Percentiles rank a stretch among this genome's conserved stretches.
These are phyloP conservation scores for Drosophila funebris DNA, from an alignment of 1,140 invertebrate species.

Conservation along the genomic window DNA sequence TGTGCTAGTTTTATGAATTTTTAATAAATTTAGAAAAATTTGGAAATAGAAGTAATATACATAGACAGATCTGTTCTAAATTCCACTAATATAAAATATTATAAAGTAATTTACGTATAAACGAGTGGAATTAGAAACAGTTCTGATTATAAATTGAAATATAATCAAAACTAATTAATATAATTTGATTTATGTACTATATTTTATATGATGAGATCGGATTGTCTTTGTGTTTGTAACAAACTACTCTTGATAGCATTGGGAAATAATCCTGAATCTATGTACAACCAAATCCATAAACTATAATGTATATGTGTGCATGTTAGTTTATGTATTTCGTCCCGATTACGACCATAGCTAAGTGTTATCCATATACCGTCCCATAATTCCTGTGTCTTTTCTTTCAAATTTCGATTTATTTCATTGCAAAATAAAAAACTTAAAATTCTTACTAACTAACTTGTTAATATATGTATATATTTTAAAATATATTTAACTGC, in stretches of 20 bases:
- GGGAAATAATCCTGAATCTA: background rate
- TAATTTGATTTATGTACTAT: too few relatives aligned
- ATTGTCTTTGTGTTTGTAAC: background rate
- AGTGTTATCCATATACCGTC: background rate
- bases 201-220: background rate
- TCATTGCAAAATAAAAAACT: slow-evolving; percentile 10
- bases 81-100: too few relatives aligned
- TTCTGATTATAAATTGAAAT: too few relatives aligned
- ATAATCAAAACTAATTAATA: too few relatives aligned
- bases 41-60: too few relatives aligned
- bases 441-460: slow-evolving; percentile 39
- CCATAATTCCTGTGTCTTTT: background rate
- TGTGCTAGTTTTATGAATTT: too few relatives aligned
- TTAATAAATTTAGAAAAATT: too few relatives aligned
- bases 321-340: background rate
- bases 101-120: too few relatives aligned
- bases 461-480: slow-evolving; percentile 10
- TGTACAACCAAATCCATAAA: background rate
- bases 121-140: too few relatives aligned
- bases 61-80: too few relatives aligned
- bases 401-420: slow-evolving; percentile 3
- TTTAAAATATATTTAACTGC: background rate
- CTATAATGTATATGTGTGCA: background rate
- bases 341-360: background rate
- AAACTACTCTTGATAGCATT: background rate